These are phyloP conservation scores for Tiliacea aurago DNA, from an alignment of 2,888 invertebrate genomes.

Conservation along the genomic window DNA sequence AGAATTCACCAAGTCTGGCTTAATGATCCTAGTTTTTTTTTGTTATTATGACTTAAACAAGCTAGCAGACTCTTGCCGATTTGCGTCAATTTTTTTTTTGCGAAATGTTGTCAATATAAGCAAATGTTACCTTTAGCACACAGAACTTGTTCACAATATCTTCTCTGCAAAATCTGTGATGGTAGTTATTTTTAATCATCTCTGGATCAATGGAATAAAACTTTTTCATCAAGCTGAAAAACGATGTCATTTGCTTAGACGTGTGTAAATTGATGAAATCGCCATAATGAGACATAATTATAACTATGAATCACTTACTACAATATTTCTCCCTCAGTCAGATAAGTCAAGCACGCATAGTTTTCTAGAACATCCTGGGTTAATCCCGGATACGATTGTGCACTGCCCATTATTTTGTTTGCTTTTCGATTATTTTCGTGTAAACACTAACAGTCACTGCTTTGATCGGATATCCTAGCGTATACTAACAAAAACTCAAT, in stretches of 20 bases:
- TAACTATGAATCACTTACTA: slow-evolving; percentile 86
- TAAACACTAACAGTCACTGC: slow-evolving; percentile 14
- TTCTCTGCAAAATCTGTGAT: slow-evolving; percentile 88
- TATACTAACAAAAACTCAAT: slow-evolving; percentile 45
- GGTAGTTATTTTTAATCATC: slow-evolving; percentile 82
- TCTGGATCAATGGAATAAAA: slow-evolving; percentile 88
- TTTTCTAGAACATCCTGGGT: slow-evolving; percentile 91
- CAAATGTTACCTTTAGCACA: slow-evolving; percentile 90
- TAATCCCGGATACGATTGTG: slow-evolving; percentile 86
- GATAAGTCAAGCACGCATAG: slow-evolving; percentile 91
- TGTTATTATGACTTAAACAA: background rate
- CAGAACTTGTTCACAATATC: slow-evolving; percentile 91
- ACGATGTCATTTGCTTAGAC: slow-evolving; percentile 1
- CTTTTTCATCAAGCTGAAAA: slow-evolving; percentile 90
- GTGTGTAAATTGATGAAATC: background rate
- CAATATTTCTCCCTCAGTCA: slow-evolving; percentile 91
- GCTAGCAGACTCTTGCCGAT: background rate
- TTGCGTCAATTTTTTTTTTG: slow-evolving; percentile 5
- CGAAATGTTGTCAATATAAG: background rate
- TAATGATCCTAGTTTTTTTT: background rate
- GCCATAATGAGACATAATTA: too few relatives aligned
- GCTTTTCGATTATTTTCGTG: background rate
- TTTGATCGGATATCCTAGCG: slow-evolving; percentile 26
- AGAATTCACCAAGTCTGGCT: background rate
- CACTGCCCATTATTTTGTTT: slow-evolving; percentile 84